phyloP scores from a whole-genome alignment of 2,113 vertebrate species.

The Anoplopoma fimbria region DNA sequence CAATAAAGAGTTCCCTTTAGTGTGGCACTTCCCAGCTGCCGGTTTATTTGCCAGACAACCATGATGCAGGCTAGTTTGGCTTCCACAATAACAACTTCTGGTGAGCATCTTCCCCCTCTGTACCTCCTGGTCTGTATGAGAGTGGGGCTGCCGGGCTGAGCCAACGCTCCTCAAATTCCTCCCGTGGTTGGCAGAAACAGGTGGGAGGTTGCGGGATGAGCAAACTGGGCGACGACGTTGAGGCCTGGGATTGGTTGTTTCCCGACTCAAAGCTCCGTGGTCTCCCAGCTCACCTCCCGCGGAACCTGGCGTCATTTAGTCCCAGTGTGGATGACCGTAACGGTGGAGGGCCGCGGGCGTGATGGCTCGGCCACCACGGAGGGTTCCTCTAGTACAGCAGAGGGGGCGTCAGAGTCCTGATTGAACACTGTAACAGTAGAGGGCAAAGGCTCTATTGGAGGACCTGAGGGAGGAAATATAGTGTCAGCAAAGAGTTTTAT shows the following conservation, averaged over 20 bases:
- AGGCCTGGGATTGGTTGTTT: conserved; percentile 33
- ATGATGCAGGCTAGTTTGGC: conserved; percentile 30
- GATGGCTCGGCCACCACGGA: conserved; percentile 83
- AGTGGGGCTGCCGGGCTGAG: conserved; percentile 41
- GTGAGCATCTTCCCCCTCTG: conserved; percentile 41
- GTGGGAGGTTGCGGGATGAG: conserved; percentile 69
- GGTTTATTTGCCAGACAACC: conserved; percentile 28
- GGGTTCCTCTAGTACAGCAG: conserved; percentile 73
- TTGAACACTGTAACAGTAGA: conserved; percentile 85
- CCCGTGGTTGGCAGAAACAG: conserved; percentile 60
- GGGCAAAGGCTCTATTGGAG: conserved; percentile 72
- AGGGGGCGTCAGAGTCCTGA: conserved; percentile 77
- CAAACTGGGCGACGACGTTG: conserved; percentile 62
- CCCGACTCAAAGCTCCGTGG: conserved; percentile 72
- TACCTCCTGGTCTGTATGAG: conserved; percentile 52
- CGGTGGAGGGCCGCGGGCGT: conserved; percentile 91
- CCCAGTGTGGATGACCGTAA: conserved; percentile 95
- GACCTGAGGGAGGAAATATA: conserved; percentile 81
- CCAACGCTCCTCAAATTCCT: conserved; percentile 67
- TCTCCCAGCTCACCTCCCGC: conserved; percentile 81
- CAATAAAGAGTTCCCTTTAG: conserved; percentile 46
- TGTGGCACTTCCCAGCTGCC: conserved; percentile 52
- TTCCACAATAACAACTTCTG: conserved; percentile 47
- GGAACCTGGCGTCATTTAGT: conserved; percentile 90
- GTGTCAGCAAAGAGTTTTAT: not conserved